Conservation (phyloP, 2,797 vertebrate genomes). For the Hozukius guyotensis region DNA sequence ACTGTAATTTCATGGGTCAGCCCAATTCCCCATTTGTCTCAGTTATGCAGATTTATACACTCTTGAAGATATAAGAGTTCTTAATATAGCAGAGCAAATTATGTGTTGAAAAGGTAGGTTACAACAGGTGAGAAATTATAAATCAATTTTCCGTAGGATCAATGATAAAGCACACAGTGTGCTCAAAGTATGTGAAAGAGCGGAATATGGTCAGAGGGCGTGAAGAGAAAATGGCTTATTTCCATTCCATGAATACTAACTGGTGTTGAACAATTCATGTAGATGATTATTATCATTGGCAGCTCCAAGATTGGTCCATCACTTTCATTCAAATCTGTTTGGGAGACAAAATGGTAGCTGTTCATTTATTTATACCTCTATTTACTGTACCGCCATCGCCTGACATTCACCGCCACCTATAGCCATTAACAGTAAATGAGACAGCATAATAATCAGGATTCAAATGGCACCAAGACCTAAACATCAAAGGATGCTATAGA, state of each 20-base stretch:
- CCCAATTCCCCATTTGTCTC: not conserved
- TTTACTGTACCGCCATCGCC: constrained; percentile 30
- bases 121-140: not conserved
- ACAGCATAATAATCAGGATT: constrained; percentile 3
- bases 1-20: constrained; percentile 3
- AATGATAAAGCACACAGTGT: not conserved
- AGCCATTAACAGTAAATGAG: constrained; percentile 14
- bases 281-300: not conserved
- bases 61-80: not conserved
- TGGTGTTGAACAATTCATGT: not conserved
- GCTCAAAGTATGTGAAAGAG: not conserved
- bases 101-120: not conserved
- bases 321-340: not conserved
- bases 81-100: not conserved
- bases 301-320: constrained; percentile 5
- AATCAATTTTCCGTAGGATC: not conserved
- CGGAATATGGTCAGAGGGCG: not conserved
- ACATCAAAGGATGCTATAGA: not conserved
- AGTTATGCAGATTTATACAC: not conserved
- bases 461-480: not conserved
- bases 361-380: constrained; percentile 71
- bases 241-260: constrained; percentile 28
- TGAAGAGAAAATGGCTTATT: constrained; percentile 2
- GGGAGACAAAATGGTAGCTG: constrained; percentile 16
- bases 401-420: not conserved